Base-by-base conservation (phyloP, 2,113 vertebrate genomes). In the Crotalus horridus region DNA sequence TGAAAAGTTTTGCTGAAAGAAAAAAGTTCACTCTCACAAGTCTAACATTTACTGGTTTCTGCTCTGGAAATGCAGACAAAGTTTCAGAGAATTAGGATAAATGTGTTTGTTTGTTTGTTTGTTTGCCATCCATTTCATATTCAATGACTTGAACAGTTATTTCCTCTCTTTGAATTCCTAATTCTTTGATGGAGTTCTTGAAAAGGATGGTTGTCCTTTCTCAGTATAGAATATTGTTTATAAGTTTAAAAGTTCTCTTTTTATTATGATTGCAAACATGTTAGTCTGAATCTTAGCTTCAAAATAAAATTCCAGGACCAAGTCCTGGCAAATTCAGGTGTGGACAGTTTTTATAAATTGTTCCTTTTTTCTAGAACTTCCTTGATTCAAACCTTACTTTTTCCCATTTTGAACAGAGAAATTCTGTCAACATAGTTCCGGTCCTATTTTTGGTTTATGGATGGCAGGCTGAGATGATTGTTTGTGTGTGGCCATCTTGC, bases 401-500 rank as follows among this genome's bases (percentile, higher is more conserved):
- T 69, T n/a, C 48, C 2, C 23, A 33, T 6, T 21, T 53, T 6
- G 4, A n/a, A 29, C 48, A 81, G 24, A 51, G 26, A 29, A 46
- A 11, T 26, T 29, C 43, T 51, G 81, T 24, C 24, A 24, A 91
- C 26, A 4, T 39, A 85, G 39, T 91, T 91, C 85, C 13, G 2
- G 4, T 56, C 69, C 33, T 6, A 33, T 2, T 61, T 87, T 26
- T 43, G 6, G 39, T 9, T 87, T 46, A 61, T 58, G 58, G n/a
- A n/a, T 53, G 46, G 43, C 33, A 89, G 94, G 51, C 90, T 81
- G 6, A 17, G 69, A 20, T 39, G 15, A 39, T 39, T 8, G 85
- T 46, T 96, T 94, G 51, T 55, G 48, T 94, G 91, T 91, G 89
- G 7, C 87, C 91, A 39, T 93, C 95, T 48, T 94, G 88, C 89